These are phyloP conservation scores for Pygoscelis adeliae DNA, from an alignment of 2,113 vertebrate genomes.

Conservation along the genomic window DNA sequence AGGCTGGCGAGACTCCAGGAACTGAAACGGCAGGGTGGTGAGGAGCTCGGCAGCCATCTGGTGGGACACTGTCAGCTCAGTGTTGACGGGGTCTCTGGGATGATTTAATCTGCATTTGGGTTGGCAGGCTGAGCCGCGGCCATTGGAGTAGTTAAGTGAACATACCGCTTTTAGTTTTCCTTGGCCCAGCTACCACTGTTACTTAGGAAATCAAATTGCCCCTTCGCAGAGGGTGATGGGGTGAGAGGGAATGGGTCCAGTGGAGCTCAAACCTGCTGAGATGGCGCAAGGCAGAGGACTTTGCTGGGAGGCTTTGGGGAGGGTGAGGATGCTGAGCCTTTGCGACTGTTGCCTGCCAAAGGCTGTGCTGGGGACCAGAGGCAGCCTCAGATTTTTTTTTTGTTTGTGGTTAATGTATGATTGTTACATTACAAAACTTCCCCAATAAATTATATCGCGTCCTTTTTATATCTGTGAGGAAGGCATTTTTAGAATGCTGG, in stretches of 20 bases:
- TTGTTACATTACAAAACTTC: constrained; percentile 50
- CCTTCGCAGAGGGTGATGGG: neutral
- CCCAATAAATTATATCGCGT: constrained; percentile 45
- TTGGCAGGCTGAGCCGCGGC: constrained; percentile 31
- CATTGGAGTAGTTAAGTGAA: constrained; percentile 9
- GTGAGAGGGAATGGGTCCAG: neutral
- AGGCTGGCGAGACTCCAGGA: neutral
- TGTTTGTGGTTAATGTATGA: constrained; percentile 45
- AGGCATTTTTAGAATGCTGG: constrained; percentile 60
- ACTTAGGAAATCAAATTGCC: constrained; percentile 58
- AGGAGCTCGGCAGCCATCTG: neutral
- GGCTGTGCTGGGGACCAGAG: constrained; percentile 8
- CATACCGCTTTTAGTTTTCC: constrained; percentile 54
- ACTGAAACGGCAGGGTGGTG: neutral
- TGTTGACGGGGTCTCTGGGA: neutral
- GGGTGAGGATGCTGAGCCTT: neutral
- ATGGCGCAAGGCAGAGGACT: neutral
- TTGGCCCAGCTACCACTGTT: constrained; percentile 46
- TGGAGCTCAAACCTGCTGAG: neutral
- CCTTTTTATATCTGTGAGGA: constrained; percentile 60
- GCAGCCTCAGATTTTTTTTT: neutral
- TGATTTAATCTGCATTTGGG: neutral
- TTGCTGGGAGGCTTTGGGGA: neutral
- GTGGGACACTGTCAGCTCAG: neutral
- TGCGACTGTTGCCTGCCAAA: neutral